Evolutionary conservation across 1,140 invertebrate genomes (phyloP).

Genomic region (Pachyrhynchus sulphureomaculatus): DNA sequence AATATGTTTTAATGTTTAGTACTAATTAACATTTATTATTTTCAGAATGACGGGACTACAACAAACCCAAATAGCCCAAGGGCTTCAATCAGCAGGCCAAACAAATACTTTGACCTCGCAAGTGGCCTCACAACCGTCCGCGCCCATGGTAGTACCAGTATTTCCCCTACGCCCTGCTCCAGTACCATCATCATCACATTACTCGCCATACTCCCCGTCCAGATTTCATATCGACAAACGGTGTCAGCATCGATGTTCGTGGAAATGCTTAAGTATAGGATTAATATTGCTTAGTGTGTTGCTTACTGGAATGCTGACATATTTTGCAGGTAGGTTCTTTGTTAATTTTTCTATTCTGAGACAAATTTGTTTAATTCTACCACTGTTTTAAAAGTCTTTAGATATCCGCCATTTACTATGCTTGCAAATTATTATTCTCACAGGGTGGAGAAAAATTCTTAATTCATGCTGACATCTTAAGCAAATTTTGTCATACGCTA

Average conservation of each 20-base stretch:
- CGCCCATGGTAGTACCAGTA: conserved; percentile 76
- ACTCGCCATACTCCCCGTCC: conserved; percentile 83
- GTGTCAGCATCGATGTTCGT: conserved; percentile 88
- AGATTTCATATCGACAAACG: conserved; percentile 92
- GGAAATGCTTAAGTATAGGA: conserved; percentile 91
- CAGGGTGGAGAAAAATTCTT: no score
- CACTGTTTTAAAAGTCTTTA: no score
- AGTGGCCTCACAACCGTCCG: conserved; percentile 52
- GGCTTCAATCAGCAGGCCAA: conserved; percentile 48
- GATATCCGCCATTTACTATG: no score
- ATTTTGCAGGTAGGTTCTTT: conserved; percentile 84
- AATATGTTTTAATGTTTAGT: not conserved
- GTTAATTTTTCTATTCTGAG: not conserved
- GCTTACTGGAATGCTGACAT: conserved; percentile 86
- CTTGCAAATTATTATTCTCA: no score
- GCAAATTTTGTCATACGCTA: no score
- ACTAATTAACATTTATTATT: conserved; percentile 29
- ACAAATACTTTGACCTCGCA: conserved; percentile 49
- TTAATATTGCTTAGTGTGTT: conserved; percentile 86
- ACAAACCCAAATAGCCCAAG: conserved; percentile 50
- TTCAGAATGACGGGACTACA: conserved; percentile 57
- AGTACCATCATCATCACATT: conserved; percentile 70
- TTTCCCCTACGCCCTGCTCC: conserved; percentile 72
- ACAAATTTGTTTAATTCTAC: no score
- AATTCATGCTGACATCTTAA: no score